A percentile compares a stretch with the other conserved stretches of the same genome.
These are phyloP conservation scores for Chaetodon trifasciatus DNA, from an alignment of 2,797 vertebrate genomes.

Conservation along the genomic window DNA sequence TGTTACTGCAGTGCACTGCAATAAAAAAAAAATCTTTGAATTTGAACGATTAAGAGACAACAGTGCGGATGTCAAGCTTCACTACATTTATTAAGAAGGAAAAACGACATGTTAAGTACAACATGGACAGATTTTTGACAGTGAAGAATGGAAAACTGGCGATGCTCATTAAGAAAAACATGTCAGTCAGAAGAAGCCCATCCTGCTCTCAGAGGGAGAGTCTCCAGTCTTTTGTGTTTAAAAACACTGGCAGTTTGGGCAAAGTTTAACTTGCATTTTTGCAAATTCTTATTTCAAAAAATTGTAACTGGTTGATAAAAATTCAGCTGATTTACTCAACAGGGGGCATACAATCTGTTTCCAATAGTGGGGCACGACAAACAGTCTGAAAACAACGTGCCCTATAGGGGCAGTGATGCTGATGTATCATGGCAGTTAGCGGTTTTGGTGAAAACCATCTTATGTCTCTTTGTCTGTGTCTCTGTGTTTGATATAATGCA, in stretches of 20 bases:
- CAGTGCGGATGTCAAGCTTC: conserved; percentile 10
- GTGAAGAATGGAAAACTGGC: conserved; percentile 23
- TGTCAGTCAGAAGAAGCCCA: conserved; percentile 36
- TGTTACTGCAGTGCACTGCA: neutral
- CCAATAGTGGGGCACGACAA: neutral
- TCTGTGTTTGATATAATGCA: conserved; percentile 30
- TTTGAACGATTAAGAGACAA: conserved; percentile 8
- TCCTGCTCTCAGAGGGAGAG: conserved; percentile 28
- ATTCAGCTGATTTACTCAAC: conserved; percentile 29
- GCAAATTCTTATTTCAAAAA: neutral
- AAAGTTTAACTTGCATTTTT: conserved; percentile 44
- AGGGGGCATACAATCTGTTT: neutral
- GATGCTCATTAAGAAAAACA: conserved; percentile 49
- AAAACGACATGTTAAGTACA: conserved; percentile 33
- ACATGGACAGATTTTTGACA: conserved; percentile 44
- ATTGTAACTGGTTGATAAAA: conserved; percentile 9
- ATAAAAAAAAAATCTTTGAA: neutral
- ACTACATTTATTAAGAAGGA: conserved; percentile 25
- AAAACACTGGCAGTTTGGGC: conserved; percentile 30
- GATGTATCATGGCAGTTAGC: conserved; percentile 20
- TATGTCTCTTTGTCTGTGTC: conserved; percentile 4
- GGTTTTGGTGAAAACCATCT: conserved; percentile 14
- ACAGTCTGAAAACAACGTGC: conserved; percentile 10
- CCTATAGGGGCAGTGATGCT: neutral
- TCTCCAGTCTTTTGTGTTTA: conserved; percentile 17